Evolutionary conservation across 2,888 invertebrate species (phyloP).

Genomic region (Caenorhabditis angaria): DNA sequence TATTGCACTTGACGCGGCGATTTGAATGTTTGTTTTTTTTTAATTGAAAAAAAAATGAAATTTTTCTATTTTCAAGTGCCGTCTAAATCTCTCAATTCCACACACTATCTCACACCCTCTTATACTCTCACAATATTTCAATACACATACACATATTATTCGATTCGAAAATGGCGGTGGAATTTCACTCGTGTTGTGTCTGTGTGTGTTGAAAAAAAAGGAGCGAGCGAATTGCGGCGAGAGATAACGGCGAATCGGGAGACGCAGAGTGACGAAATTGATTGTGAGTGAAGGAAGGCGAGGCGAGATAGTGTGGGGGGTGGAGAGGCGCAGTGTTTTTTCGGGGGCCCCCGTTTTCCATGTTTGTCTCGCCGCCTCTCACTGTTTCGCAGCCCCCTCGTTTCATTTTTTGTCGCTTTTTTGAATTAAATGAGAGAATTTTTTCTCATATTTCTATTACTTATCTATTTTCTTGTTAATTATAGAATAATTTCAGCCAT

Average conservation of each 20-base stretch:
- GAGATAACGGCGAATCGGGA: not conserved
- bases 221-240: not conserved
- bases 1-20: not conserved
- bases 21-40: not conserved
- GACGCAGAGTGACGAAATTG: constrained; percentile 10
- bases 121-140: not conserved
- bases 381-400: too few relatives aligned
- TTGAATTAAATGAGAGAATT: too few relatives aligned
- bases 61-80: not conserved
- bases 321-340: not conserved
- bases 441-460: too few relatives aligned
- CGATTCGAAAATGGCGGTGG: not conserved
- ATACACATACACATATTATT: too few relatives aligned
- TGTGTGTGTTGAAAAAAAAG: too few relatives aligned
- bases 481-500: too few relatives aligned
- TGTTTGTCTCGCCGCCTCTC: constrained; percentile 2
- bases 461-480: too few relatives aligned
- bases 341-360: constrained; percentile 1
- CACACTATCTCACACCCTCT: not conserved
- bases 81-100: not conserved
- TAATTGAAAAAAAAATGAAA: not conserved
- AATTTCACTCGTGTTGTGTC: too few relatives aligned
- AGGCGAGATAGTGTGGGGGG: not conserved
- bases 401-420: too few relatives aligned
- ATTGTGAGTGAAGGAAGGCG: too few relatives aligned